Evolutionary conservation across 2,888 invertebrate species (phyloP), one percentile per base, ranked within the genome.

Genomic region (Alloscopus bannaensis): DNA sequence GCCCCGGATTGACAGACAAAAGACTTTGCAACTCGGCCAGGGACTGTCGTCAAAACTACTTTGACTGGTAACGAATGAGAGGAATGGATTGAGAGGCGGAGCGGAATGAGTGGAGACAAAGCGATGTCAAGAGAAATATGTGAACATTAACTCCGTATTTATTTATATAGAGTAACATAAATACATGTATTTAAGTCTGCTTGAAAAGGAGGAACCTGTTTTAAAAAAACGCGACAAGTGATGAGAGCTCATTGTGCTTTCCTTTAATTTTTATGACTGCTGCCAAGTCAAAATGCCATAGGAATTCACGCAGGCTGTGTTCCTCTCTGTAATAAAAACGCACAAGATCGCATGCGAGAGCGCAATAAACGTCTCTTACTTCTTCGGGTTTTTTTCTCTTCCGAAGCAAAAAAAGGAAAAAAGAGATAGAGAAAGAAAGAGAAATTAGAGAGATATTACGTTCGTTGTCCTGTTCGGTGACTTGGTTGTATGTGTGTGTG

Each of bases 1-100:
- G 89, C 76, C 87, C 87, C 8, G 66, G 84, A 18, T 80, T 87
- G 22, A 71, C 84, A 45, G 87, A 87, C 73, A 85, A 84, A 64
- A 84, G 84, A 82, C 86, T 87, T 83, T 87, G 87, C 78, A 86
- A 86, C 73, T 84, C 86, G 24, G 83, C 82, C 47, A 80, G 86
- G 57, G 85, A 84, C 66, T 83, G 84, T 50, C 83, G 84, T 70
- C 83, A 83, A 79, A 85, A 85, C 80, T 87, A 87, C 81, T 87
- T 87, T 83, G 85, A 86, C 83, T 87, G 87, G 87, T 86, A 75
- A 81, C n/a, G n/a, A n/a, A n/a, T n/a, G n/a, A n/a, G n/a, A n/a
- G n/a, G n/a, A n/a, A n/a, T n/a, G n/a, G n/a, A n/a, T n/a, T n/a
- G n/a, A n/a, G n/a, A n/a, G n/a, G n/a, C n/a, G n/a, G n/a, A n/a